Conservation (phyloP, 1,140 invertebrate genomes). For the Pseudomyrmex concolor region DNA sequence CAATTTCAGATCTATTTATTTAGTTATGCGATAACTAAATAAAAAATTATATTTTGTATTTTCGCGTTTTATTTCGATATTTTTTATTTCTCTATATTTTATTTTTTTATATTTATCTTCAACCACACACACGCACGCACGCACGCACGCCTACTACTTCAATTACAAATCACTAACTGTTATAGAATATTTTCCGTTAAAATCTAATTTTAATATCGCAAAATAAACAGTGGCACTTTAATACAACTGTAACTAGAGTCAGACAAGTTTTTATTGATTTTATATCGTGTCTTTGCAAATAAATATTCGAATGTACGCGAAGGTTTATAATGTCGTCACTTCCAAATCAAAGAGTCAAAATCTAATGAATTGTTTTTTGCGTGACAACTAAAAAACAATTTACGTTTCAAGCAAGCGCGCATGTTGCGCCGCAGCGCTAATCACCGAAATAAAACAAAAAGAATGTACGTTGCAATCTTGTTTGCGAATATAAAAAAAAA, state of each 20-base stretch:
- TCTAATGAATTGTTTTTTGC: neutral
- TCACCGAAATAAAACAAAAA: slow-evolving; percentile 39
- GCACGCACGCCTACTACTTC: too few relatives aligned
- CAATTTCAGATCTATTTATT: too few relatives aligned
- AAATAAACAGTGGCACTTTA: neutral
- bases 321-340: neutral
- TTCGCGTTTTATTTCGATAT: too few relatives aligned
- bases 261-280: neutral
- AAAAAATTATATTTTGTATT: too few relatives aligned
- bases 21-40: too few relatives aligned
- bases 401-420: neutral
- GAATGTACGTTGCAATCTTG: slow-evolving; percentile 1
- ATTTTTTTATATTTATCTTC: too few relatives aligned
- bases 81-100: too few relatives aligned
- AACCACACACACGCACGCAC: too few relatives aligned
- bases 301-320: neutral
- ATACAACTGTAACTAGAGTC: neutral
- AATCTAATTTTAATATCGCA: too few relatives aligned
- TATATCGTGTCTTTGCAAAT: neutral
- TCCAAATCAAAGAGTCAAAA: neutral
- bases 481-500: slow-evolving; percentile 2
- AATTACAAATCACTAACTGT: neutral
- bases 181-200: too few relatives aligned
- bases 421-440: slow-evolving; percentile 20
- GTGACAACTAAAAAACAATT: slow-evolving; percentile 5